Evolutionary conservation across 2,797 vertebrate genomes (phyloP).

Genomic region (Dromococcyx pavoninus): DNA sequence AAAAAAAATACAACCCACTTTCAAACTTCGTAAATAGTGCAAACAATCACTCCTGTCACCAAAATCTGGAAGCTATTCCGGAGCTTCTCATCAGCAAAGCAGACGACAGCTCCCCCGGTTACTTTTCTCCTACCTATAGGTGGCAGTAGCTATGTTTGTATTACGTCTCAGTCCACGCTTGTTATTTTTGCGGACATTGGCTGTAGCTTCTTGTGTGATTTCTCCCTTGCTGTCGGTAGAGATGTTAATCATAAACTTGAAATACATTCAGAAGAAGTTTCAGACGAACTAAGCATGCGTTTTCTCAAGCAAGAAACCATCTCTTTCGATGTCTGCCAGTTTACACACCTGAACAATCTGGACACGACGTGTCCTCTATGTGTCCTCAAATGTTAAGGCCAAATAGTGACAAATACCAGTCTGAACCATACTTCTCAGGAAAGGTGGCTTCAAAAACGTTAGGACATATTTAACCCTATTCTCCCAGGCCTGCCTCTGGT

Average conservation of each 20-base stretch:
- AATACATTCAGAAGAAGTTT: background rate
- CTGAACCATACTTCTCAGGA: background rate
- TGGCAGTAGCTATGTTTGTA: background rate
- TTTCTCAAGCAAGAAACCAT: background rate
- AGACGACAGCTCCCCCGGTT: background rate
- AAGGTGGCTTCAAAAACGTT: background rate
- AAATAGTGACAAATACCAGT: background rate
- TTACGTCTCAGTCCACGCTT: background rate
- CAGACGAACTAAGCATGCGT: background rate
- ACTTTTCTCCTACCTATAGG: background rate
- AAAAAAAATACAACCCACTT: background rate
- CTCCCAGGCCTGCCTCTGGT: background rate
- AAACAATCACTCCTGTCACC: background rate
- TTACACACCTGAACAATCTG: background rate
- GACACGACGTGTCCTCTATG: fast-evolving
- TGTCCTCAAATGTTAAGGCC: background rate
- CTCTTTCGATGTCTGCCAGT: background rate
- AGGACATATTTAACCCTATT: background rate
- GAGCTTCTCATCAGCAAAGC: fast-evolving
- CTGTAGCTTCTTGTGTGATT: background rate
- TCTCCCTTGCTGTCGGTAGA: background rate
- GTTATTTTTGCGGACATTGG: background rate
- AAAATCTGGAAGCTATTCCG: fast-evolving
- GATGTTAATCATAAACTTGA: background rate
- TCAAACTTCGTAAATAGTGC: background rate